phyloP scores from a whole-genome alignment of 2,113 vertebrate genomes.

The Seriola dumerili region DNA sequence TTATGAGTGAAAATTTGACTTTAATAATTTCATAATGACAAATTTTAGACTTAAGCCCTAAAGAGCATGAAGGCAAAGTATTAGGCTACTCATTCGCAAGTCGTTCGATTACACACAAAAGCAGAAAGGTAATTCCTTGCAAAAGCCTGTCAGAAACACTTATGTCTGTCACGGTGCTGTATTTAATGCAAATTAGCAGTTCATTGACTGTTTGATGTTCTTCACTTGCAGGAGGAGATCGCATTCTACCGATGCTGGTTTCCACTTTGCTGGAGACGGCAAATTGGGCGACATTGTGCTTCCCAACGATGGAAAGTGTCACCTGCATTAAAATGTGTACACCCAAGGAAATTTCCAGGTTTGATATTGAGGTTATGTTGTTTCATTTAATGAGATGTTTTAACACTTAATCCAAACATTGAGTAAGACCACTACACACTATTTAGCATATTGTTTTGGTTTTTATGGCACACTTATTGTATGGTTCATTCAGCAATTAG shows the following conservation, averaged over 20 bases:
- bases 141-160: constrained; percentile 40
- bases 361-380: not conserved
- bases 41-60: constrained; percentile 30
- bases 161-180: constrained; percentile 11
- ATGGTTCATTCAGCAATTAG: not conserved
- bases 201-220: constrained; percentile 29
- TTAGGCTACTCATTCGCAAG: constrained; percentile 2
- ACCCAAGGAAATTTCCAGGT: constrained; percentile 83
- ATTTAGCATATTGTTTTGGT: no score
- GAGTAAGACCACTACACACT: no score
- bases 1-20: constrained; percentile 13
- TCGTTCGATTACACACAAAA: constrained; percentile 40
- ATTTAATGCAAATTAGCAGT: constrained; percentile 10
- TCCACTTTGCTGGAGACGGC: constrained; percentile 94
- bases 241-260: constrained; percentile 92
- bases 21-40: constrained; percentile 33
- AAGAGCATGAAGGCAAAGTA: constrained; percentile 24
- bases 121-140: constrained; percentile 40
- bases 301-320: constrained; percentile 90
- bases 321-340: constrained; percentile 73
- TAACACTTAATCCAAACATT: no score
- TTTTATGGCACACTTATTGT: no score
- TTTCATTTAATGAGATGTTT: not conserved
- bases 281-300: constrained; percentile 93
- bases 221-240: constrained; percentile 85